phyloP scores from a whole-genome alignment of 64 coral and sea anemone genomes.

The Catalaphyllia jardinei region DNA sequence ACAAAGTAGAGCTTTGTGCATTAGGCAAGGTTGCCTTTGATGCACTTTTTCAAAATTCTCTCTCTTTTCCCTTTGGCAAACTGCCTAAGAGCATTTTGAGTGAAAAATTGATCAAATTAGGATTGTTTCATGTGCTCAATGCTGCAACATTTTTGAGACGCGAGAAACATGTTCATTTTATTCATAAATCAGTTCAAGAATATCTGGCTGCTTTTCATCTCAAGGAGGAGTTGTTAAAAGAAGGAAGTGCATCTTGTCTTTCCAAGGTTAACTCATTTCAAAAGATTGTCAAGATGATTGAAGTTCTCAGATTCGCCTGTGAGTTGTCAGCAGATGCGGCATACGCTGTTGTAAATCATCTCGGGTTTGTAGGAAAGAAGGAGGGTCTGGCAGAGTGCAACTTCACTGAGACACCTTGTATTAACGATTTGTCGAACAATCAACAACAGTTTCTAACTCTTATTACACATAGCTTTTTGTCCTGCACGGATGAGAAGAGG shows the following conservation, averaged over 20 bases:
- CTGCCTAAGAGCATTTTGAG: neutral
- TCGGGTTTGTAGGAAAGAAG: neutral
- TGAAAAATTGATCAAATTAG: neutral
- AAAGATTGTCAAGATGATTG: neutral
- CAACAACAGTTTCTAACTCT: neutral
- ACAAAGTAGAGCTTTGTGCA: neutral
- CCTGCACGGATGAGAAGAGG: neutral
- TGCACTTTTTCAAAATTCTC: conserved; percentile 2
- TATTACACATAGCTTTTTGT: neutral
- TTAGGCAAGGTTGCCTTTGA: conserved; percentile 48
- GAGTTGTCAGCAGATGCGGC: neutral
- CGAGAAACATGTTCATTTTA: conserved; percentile 14
- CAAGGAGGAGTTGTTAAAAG: neutral
- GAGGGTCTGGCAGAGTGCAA: neutral
- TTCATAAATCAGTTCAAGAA: conserved; percentile 61
- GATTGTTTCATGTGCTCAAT: conserved; percentile 43
- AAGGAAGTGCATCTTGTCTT: neutral
- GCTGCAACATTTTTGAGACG: neutral
- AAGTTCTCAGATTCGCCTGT: neutral
- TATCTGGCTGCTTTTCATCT: conserved; percentile 44
- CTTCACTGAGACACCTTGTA: neutral
- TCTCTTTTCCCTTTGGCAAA: neutral
- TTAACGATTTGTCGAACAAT: neutral
- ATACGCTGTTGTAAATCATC: neutral
- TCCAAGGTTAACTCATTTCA: neutral